Conservation (phyloP, 2,888 invertebrate species). For the Rugalucina vietnamica region DNA sequence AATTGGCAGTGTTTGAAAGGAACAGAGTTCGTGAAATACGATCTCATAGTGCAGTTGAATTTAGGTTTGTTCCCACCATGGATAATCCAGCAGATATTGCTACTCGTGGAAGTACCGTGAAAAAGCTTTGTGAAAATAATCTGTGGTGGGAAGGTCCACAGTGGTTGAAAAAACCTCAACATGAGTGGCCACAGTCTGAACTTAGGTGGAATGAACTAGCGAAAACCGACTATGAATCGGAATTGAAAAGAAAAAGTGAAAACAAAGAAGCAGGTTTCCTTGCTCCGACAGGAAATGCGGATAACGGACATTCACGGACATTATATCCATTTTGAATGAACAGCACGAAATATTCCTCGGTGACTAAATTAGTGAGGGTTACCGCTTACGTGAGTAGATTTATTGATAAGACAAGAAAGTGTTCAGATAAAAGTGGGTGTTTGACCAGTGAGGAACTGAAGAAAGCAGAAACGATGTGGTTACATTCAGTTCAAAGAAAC, state of each 20-base stretch:
- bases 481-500: constrained; percentile 7
- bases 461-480: constrained; percentile 6
- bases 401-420: neutral
- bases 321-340: constrained; percentile 20
- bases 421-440: neutral
- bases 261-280: neutral
- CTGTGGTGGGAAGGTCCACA: constrained; percentile 22
- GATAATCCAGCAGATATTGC: constrained; percentile 7
- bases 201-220: neutral
- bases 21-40: constrained; percentile 9
- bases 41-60: neutral
- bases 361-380: constrained; percentile 12
- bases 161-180: neutral
- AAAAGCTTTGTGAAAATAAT: neutral
- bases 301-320: neutral
- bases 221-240: neutral
- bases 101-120: constrained; percentile 2
- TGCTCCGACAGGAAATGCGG: neutral
- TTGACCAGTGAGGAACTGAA: constrained; percentile 14
- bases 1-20: neutral
- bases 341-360: constrained; percentile 13
- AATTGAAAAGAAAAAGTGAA: neutral
- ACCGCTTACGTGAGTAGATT: constrained; percentile 16
- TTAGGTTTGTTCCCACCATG: neutral
- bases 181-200: neutral